Evolutionary conservation across 2,888 invertebrate species (phyloP).

Genomic region (Dendrolimus houi): DNA sequence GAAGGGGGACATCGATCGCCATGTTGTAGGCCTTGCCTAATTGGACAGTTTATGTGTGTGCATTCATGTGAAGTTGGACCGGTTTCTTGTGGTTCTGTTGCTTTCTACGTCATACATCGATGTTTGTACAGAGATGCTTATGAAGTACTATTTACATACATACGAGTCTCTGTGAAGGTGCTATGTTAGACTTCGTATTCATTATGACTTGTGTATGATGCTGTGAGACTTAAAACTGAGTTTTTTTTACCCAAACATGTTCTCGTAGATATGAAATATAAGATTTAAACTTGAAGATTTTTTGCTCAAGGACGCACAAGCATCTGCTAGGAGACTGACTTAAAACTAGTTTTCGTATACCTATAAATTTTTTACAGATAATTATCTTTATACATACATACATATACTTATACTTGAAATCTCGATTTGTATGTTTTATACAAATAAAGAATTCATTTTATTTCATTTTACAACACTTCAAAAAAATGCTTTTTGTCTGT

Average conservation of each 20-base stretch:
- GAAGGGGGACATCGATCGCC: slow-evolving; percentile 43
- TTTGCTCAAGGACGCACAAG: background rate
- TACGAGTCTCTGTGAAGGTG: slow-evolving; percentile 7
- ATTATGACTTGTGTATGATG: slow-evolving; percentile 63
- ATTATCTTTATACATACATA: too few species aligned
- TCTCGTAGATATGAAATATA: background rate
- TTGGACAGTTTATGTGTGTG: slow-evolving; percentile 64
- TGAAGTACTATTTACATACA: slow-evolving; percentile 14
- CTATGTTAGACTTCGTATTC: slow-evolving; percentile 18
- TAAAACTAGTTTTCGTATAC: background rate
- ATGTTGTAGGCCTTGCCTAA: slow-evolving; percentile 61
- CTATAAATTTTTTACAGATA: too few species aligned
- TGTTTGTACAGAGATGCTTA: slow-evolving; percentile 56
- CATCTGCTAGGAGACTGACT: background rate
- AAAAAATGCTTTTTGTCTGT: too few species aligned
- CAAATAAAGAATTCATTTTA: too few species aligned
- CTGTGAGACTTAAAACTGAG: background rate
- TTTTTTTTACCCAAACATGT: background rate
- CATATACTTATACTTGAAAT: too few species aligned
- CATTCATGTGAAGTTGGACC: slow-evolving; percentile 60
- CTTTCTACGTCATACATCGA: slow-evolving; percentile 63
- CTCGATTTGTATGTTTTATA: too few species aligned
- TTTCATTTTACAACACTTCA: too few species aligned
- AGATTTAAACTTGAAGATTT: background rate
- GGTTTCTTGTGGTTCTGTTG: slow-evolving; percentile 58